Conservation (phyloP, 2,797 vertebrate genomes). For the Borostomias antarcticus region DNA sequence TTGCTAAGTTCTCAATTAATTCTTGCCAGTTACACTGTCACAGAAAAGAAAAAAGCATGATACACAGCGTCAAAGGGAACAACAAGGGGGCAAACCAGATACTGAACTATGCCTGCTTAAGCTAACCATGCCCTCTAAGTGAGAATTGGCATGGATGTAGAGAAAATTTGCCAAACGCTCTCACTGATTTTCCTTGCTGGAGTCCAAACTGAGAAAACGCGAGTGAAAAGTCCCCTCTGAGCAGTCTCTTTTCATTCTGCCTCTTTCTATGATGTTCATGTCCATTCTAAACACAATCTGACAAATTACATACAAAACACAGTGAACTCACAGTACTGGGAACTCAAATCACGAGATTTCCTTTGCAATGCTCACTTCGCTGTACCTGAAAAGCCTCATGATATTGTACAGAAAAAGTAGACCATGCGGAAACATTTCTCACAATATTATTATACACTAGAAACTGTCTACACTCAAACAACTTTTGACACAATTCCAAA, state of each 20-base stretch:
- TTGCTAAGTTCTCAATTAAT: too few species aligned
- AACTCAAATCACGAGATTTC: neutral
- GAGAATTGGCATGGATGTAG: conserved; percentile 37
- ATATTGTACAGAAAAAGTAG: too few species aligned
- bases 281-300: conserved; percentile 52
- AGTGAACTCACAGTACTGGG: conserved; percentile 49
- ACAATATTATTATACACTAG: neutral
- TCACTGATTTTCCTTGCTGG: conserved; percentile 33
- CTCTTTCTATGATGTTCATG: conserved; percentile 70
- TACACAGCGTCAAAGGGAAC: neutral
- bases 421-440: neutral
- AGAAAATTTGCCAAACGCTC: conserved; percentile 33
- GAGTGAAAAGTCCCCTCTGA: conserved; percentile 54
- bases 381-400: neutral
- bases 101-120: conserved; percentile 19
- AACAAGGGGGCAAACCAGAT: conserved; percentile 17
- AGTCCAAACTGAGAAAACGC: conserved; percentile 45
- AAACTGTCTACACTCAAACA: conserved; percentile 9
- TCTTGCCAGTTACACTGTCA: too few species aligned
- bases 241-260: conserved; percentile 55
- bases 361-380: neutral
- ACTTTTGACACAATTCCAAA: conserved; percentile 35
- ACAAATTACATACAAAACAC: conserved; percentile 66
- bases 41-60: conserved; percentile 10
- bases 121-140: conserved; percentile 17